Evolutionary conservation across 1,140 invertebrate genomes (phyloP), one percentile per base, ranked within the genome.

Genomic region (Drosophila pallidifrons): DNA sequence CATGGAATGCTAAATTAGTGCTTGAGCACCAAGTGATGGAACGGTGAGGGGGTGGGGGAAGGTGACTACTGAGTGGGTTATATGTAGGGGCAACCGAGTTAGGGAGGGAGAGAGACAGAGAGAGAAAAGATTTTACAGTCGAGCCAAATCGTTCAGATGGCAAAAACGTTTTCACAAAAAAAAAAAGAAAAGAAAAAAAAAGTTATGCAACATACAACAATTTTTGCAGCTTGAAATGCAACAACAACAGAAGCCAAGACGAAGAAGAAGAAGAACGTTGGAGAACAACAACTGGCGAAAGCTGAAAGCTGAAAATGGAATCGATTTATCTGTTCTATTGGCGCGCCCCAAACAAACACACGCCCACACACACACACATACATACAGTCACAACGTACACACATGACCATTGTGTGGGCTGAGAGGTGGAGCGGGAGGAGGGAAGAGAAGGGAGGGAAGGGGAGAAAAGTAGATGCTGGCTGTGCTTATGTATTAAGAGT

Each of bases 271-370:
- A 8, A 58, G 46, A 70, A 68, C 61, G 52, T 15, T 60, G 28
- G 11, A 46, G 16, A 46, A 35, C 51, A 54, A 54, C 51, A 52
- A 61, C 41, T 43, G 41, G 41, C 41, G 74, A 88, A 66, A 73
- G 25, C 65, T 43, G 20, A 20, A 20, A 20, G 20, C 20, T 25
- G 20, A 67, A 83, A 76, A 76, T 69, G 75, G 55, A 89, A 89
- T 89, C 85, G 85, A 89, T 89, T 89, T 89, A 89, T 89, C 72
- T 85, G 85, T 85, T 83, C 74, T 89, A 88, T 88, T 89, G 85
- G 81, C 49, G 46, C 52, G 45, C 58, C 46, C 59, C 30, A 69
- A 47, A 41, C 59, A 16, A 69, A 47, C 52, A 45, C 65, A 60
- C 54, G 16, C 51, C 58, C 60, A 69, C 45, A 45, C 45, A 54